A percentile compares a stretch with the other conserved stretches of the same genome.
These are phyloP conservation scores for Caenorhabditis macrosperma DNA, from an alignment of 2,888 invertebrate species.

Conservation along the genomic window DNA sequence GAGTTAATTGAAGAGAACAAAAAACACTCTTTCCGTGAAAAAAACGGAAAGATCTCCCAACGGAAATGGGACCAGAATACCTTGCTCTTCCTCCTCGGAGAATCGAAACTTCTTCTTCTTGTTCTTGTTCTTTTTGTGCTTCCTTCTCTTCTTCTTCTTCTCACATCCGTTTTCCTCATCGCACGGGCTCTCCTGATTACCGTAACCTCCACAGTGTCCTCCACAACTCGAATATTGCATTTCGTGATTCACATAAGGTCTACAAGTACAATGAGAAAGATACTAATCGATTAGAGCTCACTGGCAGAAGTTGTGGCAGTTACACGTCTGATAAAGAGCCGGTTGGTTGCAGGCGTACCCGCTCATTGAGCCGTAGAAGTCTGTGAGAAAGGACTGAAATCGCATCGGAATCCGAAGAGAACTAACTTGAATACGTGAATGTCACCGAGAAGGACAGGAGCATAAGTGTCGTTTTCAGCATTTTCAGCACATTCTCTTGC, in stretches of 20 bases:
- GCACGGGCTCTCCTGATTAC: not conserved
- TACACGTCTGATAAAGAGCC: constrained; percentile 56
- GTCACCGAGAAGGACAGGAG: not conserved
- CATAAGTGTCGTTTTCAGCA: not conserved
- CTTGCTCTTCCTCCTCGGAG: constrained; percentile 27
- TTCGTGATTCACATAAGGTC: constrained; percentile 33
- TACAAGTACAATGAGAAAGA: constrained; percentile 28
- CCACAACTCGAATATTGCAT: not conserved
- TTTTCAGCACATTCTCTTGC: constrained; percentile 1
- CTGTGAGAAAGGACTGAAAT: constrained; percentile 15
- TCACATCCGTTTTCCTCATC: constrained; percentile 27
- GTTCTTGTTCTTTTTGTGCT: constrained; percentile 37
- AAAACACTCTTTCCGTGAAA: not conserved
- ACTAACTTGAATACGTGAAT: constrained; percentile 12
- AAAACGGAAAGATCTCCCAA: too few relatives aligned
- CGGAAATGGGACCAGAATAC: too few relatives aligned
- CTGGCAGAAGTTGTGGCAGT: constrained; percentile 60
- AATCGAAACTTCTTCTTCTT: constrained; percentile 51
- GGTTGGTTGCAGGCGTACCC: constrained; percentile 63
- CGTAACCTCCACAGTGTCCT: constrained; percentile 3
- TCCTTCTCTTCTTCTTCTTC: constrained; percentile 34
- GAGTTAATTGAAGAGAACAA: not conserved
- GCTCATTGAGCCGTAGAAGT: constrained; percentile 55
- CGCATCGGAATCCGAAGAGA: not conserved
- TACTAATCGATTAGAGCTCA: constrained; percentile 8